phyloP scores from a whole-genome alignment of 1,140 invertebrate genomes.

The Carcinoscorpius rotundicauda region DNA sequence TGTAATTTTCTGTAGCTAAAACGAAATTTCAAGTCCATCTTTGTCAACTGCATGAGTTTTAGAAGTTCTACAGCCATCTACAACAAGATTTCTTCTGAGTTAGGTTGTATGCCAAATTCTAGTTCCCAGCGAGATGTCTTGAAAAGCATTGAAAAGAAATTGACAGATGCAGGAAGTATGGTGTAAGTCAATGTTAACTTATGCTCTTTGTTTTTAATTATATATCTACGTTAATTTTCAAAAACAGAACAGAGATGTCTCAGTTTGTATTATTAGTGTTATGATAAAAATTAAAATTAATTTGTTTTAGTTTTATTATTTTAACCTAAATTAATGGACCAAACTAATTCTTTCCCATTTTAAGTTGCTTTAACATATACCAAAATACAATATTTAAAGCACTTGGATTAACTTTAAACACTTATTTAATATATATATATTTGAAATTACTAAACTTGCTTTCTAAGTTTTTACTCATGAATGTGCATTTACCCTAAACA shows the following conservation, averaged over 20 bases:
- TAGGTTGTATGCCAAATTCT: slow-evolving; percentile 13
- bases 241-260: too few species aligned
- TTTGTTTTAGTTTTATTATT: background rate
- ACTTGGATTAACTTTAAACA: too few species aligned
- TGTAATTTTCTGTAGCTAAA: slow-evolving; percentile 34
- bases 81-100: slow-evolving; percentile 29
- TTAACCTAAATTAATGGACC: background rate
- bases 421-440: too few species aligned
- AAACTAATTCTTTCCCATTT: too few species aligned
- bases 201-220: too few species aligned
- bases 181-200: slow-evolving; percentile 38
- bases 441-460: too few species aligned
- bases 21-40: slow-evolving; percentile 48
- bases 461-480: too few species aligned
- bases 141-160: slow-evolving; percentile 34
- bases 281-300: slow-evolving; percentile 12
- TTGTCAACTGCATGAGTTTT: slow-evolving; percentile 69
- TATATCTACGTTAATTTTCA: too few species aligned
- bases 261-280: background rate
- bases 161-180: slow-evolving; percentile 49
- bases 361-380: too few species aligned
- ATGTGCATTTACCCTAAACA: too few species aligned
- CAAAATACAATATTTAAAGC: too few species aligned
- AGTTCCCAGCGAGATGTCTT: slow-evolving; percentile 44
- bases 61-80: slow-evolving; percentile 59